These are phyloP conservation scores for Heliocidaris tuberculata DNA, from an alignment of 35 echinoderm and acorn worm genomes.

Conservation along the genomic window DNA sequence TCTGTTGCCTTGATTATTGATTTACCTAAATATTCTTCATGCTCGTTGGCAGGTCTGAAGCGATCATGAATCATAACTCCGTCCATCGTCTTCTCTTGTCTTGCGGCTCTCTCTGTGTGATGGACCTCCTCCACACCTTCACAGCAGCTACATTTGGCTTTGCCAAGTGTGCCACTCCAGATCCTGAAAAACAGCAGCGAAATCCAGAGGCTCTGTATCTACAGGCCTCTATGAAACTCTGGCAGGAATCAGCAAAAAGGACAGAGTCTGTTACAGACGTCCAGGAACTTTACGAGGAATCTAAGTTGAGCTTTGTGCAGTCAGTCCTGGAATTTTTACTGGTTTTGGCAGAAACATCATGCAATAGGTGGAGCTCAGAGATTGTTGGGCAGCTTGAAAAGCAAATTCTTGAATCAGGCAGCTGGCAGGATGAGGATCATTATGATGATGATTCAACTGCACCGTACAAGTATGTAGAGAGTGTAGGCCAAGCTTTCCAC, in stretches of 20 bases:
- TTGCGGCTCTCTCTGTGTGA: background rate
- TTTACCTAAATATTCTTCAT: too few relatives aligned
- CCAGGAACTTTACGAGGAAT: background rate
- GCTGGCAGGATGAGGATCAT: background rate
- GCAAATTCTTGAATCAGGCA: background rate
- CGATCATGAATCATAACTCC: background rate
- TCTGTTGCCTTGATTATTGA: too few relatives aligned
- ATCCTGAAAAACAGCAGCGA: constrained; percentile 8
- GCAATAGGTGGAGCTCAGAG: background rate
- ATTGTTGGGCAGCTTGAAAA: background rate
- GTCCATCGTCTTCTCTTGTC: background rate
- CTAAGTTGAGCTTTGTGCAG: background rate
- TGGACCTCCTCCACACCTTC: constrained; percentile 37
- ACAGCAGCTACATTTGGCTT: background rate
- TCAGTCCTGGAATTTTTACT: background rate
- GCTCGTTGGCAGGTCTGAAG: constrained; percentile 1
- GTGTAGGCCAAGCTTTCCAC: constrained; percentile 25
- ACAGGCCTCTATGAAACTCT: constrained; percentile 42
- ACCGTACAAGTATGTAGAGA: constrained; percentile 36
- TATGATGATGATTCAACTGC: background rate
- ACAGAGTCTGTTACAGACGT: too few relatives aligned
- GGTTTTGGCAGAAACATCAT: background rate
- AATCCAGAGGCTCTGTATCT: constrained; percentile 42
- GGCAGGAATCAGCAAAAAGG: background rate
- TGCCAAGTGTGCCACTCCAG: background rate